These are phyloP conservation scores for Vultur gryphus DNA, from an alignment of 2,797 vertebrate species.

Conservation along the genomic window DNA sequence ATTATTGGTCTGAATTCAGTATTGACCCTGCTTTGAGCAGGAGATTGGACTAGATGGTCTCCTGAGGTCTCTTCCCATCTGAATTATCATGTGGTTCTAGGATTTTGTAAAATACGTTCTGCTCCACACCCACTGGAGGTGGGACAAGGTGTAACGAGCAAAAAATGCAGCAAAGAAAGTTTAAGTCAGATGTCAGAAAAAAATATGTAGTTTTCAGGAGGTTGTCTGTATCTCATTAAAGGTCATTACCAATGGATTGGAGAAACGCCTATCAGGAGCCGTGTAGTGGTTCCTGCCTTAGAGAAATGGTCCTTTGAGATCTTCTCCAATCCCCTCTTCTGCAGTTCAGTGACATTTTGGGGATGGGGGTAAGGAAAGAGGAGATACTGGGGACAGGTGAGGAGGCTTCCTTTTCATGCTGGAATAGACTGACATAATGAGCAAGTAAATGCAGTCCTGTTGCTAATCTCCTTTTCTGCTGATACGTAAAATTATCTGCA, in stretches of 20 bases:
- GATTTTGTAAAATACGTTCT: neutral
- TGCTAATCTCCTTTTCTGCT: neutral
- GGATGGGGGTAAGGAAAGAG: neutral
- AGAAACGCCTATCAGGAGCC: neutral
- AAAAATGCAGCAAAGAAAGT: neutral
- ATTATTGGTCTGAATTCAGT: neutral
- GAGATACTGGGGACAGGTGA: neutral
- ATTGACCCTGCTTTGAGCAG: neutral
- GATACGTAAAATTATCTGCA: neutral
- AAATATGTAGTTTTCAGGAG: rapidly evolving
- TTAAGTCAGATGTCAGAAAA: neutral
- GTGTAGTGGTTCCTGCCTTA: neutral
- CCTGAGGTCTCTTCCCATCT: neutral
- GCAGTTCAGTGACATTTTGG: neutral
- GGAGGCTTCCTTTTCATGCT: neutral
- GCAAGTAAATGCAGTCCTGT: neutral
- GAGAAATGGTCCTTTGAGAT: neutral
- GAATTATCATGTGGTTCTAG: neutral
- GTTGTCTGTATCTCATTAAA: neutral
- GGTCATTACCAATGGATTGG: neutral
- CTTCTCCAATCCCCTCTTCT: neutral
- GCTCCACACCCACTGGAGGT: neutral
- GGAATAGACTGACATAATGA: neutral
- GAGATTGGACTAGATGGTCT: neutral
- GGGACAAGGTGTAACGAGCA: neutral